phyloP scores from a whole-genome alignment of 2,797 vertebrate genomes.

The Amphiprion clarkii region DNA sequence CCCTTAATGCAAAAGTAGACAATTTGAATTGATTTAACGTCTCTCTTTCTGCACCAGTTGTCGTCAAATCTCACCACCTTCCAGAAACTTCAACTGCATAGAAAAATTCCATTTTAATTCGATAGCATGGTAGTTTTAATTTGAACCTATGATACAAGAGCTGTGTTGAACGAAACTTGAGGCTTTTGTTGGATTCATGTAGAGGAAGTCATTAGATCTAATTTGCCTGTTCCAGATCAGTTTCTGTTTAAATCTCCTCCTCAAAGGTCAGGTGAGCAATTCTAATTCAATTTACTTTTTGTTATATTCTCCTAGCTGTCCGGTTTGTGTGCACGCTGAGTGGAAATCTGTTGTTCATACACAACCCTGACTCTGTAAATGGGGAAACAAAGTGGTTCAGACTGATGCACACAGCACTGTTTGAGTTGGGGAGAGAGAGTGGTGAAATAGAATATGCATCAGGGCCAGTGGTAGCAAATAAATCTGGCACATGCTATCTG shows the following conservation, averaged over 20 bases:
- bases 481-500: too few species aligned
- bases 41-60: not conserved
- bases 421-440: too few species aligned
- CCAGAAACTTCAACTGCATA: not conserved
- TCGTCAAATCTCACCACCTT: not conserved
- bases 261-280: too few species aligned
- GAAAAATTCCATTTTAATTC: not conserved
- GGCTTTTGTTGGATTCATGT: conserved; percentile 21
- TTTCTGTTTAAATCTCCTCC: conserved; percentile 26
- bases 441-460: too few species aligned
- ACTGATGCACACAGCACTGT: too few species aligned
- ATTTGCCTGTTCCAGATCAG: not conserved
- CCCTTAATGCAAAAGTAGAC: conserved; percentile 8
- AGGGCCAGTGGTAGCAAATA: too few species aligned
- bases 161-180: not conserved
- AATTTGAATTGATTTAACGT: not conserved
- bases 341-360: too few species aligned
- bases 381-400: too few species aligned
- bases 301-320: too few species aligned
- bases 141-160: not conserved
- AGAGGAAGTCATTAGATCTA: conserved; percentile 3
- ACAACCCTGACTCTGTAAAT: too few species aligned
- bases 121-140: not conserved
- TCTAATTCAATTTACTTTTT: too few species aligned
- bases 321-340: too few species aligned